Conservation (phyloP, 2,797 vertebrate genomes). For the Pipistrellus nathusii region DNA sequence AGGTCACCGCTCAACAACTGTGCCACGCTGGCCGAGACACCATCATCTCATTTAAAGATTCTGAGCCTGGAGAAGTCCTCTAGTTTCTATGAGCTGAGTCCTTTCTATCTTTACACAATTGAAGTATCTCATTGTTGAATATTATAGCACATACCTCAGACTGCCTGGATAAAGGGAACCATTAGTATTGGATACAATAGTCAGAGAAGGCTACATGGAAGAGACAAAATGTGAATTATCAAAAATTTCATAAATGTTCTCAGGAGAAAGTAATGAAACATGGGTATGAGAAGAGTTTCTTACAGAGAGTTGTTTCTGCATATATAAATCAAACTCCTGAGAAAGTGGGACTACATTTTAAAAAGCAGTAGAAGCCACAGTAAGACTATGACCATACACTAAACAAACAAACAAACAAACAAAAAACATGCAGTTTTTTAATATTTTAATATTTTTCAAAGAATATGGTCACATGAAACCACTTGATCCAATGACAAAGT, state of each 20-base stretch:
- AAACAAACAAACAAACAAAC: background rate
- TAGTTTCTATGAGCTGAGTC: background rate
- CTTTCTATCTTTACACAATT: background rate
- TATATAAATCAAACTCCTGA: background rate
- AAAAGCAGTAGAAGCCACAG: background rate
- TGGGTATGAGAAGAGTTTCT: background rate
- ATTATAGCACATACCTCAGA: background rate
- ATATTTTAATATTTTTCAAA: background rate
- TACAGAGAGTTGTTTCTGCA: background rate
- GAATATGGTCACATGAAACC: background rate
- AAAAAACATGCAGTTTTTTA: background rate
- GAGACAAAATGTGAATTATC: background rate
- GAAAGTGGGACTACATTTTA: background rate
- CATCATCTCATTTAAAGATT: constrained; percentile 11
- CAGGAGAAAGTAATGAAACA: background rate
- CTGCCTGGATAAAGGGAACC: background rate
- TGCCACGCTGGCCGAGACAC: too few relatives aligned
- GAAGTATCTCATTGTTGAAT: background rate
- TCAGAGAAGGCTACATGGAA: background rate
- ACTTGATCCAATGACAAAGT: background rate
- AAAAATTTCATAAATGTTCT: constrained; percentile 49
- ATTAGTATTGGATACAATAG: background rate
- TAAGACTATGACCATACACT: background rate
- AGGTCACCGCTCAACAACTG: too few relatives aligned
- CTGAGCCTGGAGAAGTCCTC: background rate